These are phyloP conservation scores for Tenrec ecaudatus DNA, from an alignment of 2,113 vertebrate genomes.

Conservation along the genomic window DNA sequence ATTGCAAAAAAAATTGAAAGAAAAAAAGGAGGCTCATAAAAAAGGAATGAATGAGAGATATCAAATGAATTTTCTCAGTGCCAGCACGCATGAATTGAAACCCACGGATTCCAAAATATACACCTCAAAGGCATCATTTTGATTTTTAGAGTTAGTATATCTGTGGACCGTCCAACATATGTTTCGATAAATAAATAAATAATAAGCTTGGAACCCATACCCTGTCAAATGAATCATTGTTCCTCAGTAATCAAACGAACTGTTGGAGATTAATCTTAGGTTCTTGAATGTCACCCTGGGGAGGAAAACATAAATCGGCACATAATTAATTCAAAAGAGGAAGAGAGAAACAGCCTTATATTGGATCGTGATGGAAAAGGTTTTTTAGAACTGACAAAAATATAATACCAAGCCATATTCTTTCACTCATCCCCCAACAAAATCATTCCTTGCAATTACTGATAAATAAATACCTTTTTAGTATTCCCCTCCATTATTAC, in stretches of 20 bases:
- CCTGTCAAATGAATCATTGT: conserved; percentile 24
- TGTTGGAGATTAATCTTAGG: not conserved
- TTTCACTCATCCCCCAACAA: not conserved
- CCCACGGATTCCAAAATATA: not conserved
- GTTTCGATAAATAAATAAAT: not conserved
- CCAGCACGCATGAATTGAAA: not conserved
- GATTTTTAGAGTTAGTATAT: not conserved
- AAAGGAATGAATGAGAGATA: not conserved
- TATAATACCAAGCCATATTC: conserved; percentile 19
- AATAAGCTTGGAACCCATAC: not conserved
- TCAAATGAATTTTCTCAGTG: not conserved
- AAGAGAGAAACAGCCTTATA: not conserved
- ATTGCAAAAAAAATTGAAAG: not conserved
- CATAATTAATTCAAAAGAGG: conserved; percentile 45
- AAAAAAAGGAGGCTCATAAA: not conserved
- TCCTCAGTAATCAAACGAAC: conserved; percentile 40
- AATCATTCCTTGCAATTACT: conserved; percentile 57
- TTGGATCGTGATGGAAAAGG: not conserved
- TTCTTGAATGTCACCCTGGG: conserved; percentile 13
- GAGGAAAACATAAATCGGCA: not conserved
- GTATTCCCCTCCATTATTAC: conserved; percentile 49
- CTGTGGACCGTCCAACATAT: not conserved
- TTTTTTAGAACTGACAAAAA: conserved; percentile 49
- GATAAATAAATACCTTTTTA: conserved; percentile 51
- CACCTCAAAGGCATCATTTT: conserved; percentile 1